Evolutionary conservation across 2,113 vertebrate species (phyloP).

Genomic region (Leucopsar rothschildi): DNA sequence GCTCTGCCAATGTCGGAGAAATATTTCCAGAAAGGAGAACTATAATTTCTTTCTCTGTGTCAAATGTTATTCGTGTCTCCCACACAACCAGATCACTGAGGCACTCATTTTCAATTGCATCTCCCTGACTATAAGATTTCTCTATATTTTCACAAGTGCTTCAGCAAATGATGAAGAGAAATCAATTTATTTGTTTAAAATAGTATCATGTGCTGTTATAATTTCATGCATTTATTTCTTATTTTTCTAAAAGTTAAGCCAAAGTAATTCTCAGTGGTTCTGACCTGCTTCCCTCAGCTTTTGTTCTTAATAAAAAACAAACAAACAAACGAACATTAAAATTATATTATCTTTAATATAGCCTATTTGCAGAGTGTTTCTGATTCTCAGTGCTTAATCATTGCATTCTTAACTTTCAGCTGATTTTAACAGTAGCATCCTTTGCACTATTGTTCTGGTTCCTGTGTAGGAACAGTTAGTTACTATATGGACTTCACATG

Average conservation of each 20-base stretch:
- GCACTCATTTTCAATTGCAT: background rate
- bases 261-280: background rate
- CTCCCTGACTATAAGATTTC: background rate
- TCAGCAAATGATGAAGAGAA: background rate
- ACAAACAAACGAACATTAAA: background rate
- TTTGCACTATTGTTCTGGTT: background rate
- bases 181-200: background rate
- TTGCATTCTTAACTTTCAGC: background rate
- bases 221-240: background rate
- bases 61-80: background rate
- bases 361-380: background rate
- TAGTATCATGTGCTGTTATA: background rate
- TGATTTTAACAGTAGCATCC: background rate
- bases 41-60: background rate
- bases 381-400: background rate
- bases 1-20: background rate
- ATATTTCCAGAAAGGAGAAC: background rate
- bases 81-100: background rate
- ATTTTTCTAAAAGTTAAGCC: background rate
- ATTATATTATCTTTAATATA: background rate
- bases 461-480: background rate
- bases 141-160: background rate
- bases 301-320: background rate
- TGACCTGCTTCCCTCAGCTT: background rate
- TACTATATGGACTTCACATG: background rate